Evolutionary conservation across 2,888 invertebrate species (phyloP), one percentile per base, ranked within the genome.

Genomic region (Sinopyrophorus schimmeli): DNA sequence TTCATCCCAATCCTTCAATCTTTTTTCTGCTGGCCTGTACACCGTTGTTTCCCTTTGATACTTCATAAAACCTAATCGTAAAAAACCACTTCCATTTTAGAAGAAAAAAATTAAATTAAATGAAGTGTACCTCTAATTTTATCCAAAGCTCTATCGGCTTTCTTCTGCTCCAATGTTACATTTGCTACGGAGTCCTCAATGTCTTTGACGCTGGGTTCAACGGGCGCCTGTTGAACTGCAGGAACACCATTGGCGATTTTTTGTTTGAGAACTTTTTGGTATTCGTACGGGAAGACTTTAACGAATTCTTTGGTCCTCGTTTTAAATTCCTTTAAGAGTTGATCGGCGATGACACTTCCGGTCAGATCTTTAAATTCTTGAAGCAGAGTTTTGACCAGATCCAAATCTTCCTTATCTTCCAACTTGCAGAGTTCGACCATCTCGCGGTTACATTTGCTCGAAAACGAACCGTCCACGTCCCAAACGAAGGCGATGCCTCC

Each of bases 281-380:
- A 99, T 68, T 99, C 99, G 66, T 89, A 89, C 0, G 99, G 98
- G 80, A 98, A 98, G 31, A 98, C 73, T 78, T 99, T 99, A 41
- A 95, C 81, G 70, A 99, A 94, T 70, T 86, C 81, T 75, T 28
- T 89, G 83, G 42, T 85, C 80, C 47, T 79, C 78, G 0, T 86
- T 82, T 97, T 96, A 92, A 47, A 88, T 81, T 57, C 70, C 16
- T 81, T 76, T 0, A 98, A 74, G 17, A 98, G 76, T 16, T 86
- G 79, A 55, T 82, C 75, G 3, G 95, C 98, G 50, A 97, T 81
- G 53, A 87, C 68, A 2, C 64, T 81, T 62, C 88, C 93, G 1
- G 99, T 99, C 64, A 90, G 86, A 34, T 86, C 78, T 9, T 85
- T 78, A 71, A 98, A 99, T 69, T 97, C 94, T 57, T 81, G 74